These are phyloP conservation scores for Todus mexicanus DNA, from an alignment of 2,797 vertebrate genomes.

Conservation along the genomic window DNA sequence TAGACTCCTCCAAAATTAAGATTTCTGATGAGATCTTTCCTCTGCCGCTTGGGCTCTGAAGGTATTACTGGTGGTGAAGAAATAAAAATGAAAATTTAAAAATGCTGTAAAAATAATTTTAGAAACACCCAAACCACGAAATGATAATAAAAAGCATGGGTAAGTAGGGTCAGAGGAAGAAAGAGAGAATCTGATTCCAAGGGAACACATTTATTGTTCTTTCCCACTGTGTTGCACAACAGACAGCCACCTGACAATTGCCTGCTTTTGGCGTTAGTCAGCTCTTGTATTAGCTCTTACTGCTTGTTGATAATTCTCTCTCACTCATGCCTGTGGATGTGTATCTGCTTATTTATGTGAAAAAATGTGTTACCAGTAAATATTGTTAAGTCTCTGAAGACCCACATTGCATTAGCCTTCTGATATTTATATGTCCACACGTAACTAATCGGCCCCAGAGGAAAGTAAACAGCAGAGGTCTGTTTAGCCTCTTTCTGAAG, in stretches of 20 bases:
- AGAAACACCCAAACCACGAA: background rate
- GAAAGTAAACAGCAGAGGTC: slow-evolving; percentile 34
- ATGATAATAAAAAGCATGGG: background rate
- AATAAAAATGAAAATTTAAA: background rate
- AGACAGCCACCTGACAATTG: background rate
- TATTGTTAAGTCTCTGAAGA: slow-evolving; percentile 25
- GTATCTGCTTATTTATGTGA: slow-evolving; percentile 36
- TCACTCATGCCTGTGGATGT: slow-evolving; percentile 39
- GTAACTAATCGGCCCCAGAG: background rate
- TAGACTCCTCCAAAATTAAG: background rate
- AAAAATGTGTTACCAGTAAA: slow-evolving; percentile 39
- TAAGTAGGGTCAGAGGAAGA: background rate
- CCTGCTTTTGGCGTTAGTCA: background rate
- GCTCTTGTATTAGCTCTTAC: background rate
- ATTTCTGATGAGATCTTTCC: background rate
- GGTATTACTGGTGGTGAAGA: background rate
- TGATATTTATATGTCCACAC: slow-evolving; percentile 54
- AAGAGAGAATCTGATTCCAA: background rate
- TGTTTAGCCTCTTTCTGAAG: slow-evolving; percentile 45
- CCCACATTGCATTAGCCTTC: slow-evolving; percentile 11
- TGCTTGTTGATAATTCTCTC: background rate
- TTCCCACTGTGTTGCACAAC: background rate
- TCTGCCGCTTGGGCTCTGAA: background rate
- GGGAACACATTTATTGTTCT: background rate
- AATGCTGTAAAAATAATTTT: background rate